These are phyloP conservation scores for Homarus americanus DNA, from an alignment of 1,140 invertebrate species.

Conservation along the genomic window DNA sequence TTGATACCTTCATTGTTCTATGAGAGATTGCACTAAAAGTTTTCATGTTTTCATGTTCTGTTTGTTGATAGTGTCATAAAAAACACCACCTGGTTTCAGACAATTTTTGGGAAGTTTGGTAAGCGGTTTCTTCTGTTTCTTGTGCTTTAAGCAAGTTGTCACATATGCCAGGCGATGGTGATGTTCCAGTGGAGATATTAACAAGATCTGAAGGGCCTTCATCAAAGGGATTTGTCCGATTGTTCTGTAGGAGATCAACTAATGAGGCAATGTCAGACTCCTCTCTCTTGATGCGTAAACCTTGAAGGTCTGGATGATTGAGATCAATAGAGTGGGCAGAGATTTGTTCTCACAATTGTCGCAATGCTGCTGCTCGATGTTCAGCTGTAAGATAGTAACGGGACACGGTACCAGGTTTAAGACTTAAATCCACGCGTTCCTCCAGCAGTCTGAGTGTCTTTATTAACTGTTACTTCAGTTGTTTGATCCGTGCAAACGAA, in stretches of 20 bases:
- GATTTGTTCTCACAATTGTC: background rate
- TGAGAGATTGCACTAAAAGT: background rate
- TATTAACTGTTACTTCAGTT: too few relatives aligned
- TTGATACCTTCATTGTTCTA: background rate
- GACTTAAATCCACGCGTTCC: too few relatives aligned
- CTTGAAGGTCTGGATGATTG: constrained; percentile 9
- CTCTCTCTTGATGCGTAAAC: constrained; percentile 18
- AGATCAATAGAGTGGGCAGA: background rate
- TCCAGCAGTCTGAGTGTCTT: too few relatives aligned
- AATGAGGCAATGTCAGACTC: constrained; percentile 6
- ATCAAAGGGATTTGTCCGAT: constrained; percentile 27
- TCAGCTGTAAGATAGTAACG: constrained; percentile 20
- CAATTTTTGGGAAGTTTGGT: background rate
- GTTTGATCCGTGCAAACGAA: too few relatives aligned
- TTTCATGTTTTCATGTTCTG: too few relatives aligned
- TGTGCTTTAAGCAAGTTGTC: constrained; percentile 27
- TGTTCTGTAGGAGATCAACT: constrained; percentile 29
- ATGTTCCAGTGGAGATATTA: background rate
- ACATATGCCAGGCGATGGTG: background rate
- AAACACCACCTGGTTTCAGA: background rate
- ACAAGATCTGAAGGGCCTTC: background rate
- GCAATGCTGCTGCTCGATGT: background rate
- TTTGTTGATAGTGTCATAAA: constrained; percentile 31
- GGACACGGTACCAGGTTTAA: too few relatives aligned
- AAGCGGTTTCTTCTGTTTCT: background rate